Conservation (phyloP, 2,797 vertebrate species). For the Brachyrhaphis roseni region DNA sequence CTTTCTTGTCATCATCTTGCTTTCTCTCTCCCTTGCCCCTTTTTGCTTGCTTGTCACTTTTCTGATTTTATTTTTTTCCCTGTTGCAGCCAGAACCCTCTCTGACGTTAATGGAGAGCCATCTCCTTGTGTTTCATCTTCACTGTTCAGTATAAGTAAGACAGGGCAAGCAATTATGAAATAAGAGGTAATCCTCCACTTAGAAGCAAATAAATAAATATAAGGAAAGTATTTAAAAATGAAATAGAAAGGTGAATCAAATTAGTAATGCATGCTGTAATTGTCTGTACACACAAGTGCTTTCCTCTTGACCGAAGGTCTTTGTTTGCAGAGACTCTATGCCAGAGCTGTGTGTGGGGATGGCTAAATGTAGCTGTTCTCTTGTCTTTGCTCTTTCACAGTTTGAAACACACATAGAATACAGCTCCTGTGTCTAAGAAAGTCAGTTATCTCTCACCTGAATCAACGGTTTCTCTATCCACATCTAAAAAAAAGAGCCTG, state of each 20-base stretch:
- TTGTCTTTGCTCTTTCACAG: constrained; percentile 51
- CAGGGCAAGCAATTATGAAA: constrained; percentile 46
- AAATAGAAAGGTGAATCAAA: constrained; percentile 11
- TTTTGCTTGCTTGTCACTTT: constrained; percentile 2
- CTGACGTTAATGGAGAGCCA: constrained; percentile 76
- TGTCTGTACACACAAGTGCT: constrained; percentile 26
- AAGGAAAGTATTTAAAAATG: constrained; percentile 14
- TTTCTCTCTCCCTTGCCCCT: not conserved
- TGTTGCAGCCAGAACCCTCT: constrained; percentile 42
- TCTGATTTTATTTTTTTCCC: constrained; percentile 35
- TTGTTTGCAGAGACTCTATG: constrained; percentile 41
- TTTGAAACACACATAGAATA: constrained; percentile 38
- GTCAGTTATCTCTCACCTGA: constrained; percentile 53
- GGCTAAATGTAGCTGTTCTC: constrained; percentile 57
- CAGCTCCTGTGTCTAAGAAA: constrained; percentile 55
- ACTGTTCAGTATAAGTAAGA: constrained; percentile 49
- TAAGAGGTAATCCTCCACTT: constrained; percentile 60
- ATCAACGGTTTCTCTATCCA: constrained; percentile 18
- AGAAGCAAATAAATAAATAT: constrained; percentile 34
- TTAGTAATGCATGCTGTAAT: constrained; percentile 37
- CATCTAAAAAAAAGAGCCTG: constrained; percentile 11
- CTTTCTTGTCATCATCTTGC: constrained; percentile 44
- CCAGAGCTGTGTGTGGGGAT: constrained; percentile 43
- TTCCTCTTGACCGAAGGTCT: constrained; percentile 40
- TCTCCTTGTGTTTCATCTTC: constrained; percentile 60